phyloP scores from a whole-genome alignment of 37 sponge, comb jelly and placozoan genomes.

The Ianthella basta region DNA sequence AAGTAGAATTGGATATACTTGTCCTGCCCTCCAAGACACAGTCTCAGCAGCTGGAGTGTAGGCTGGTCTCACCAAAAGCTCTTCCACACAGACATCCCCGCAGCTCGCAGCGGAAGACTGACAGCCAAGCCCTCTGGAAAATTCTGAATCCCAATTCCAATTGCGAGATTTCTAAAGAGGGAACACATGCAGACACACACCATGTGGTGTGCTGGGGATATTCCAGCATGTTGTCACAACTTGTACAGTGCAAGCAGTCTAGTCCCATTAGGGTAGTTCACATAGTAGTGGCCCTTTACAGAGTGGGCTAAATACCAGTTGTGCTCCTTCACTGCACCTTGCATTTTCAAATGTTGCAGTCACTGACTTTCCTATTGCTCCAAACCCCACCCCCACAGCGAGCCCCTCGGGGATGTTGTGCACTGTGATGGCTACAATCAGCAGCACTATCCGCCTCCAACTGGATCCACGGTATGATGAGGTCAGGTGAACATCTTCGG shows the following conservation, averaged over 20 bases:
- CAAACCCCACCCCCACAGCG: constrained; percentile 98
- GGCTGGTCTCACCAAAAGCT: constrained; percentile 87
- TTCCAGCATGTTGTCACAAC: neutral
- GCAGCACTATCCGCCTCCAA: constrained; percentile 89
- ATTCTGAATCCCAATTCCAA: constrained; percentile 97
- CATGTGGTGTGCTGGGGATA: neutral
- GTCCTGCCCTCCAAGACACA: neutral
- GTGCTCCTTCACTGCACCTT: neutral
- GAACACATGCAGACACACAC: neutral
- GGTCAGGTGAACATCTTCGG: neutral
- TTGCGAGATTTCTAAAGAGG: constrained; percentile 80
- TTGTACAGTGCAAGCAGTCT: neutral
- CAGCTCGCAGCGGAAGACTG: constrained; percentile 89
- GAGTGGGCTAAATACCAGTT: too few species aligned
- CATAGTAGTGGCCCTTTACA: neutral
- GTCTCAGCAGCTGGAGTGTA: too few species aligned
- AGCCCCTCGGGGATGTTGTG: constrained; percentile 99
- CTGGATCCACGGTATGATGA: neutral
- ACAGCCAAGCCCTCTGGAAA: constrained; percentile 98
- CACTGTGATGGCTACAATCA: constrained; percentile 94
- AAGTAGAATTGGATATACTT: too few species aligned
- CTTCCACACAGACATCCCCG: constrained; percentile 77
- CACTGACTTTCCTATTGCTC: constrained; percentile 83
- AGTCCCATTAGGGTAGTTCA: neutral
- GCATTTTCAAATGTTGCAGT: constrained; percentile 87